Base-by-base conservation (phyloP, 2,888 invertebrate genomes). In the Xestia xanthographa region DNA sequence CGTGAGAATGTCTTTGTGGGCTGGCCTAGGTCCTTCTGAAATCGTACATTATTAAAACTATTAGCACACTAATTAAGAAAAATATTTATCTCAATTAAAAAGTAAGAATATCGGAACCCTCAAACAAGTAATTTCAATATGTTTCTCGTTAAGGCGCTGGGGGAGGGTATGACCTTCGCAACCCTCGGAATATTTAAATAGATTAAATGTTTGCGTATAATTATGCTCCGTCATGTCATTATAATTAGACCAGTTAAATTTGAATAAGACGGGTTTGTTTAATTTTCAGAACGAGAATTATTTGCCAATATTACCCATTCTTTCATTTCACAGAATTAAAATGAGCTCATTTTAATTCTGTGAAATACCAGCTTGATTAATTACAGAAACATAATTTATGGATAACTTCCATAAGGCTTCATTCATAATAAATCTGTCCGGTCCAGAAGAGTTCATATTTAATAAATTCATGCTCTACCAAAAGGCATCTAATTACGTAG, bases 21-120 rank as follows among this genome's bases (percentile, higher is more conserved):
- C 98, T 41, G 99, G 99, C 84, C 99, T 97, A 26, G 99, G 99
- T 83, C 99, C 99, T 95, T 99, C 99, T 99, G 95, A 22, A 97
- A 96, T 83, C 17, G 2, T 0, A 67, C 17, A 65, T 53, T 6
- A 34, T 63, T 17, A 8, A n/a, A 63, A 62, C 22, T 6, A 41
- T 63, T 3, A 63, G 6, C 8, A 17, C 5, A 14, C 14, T 41
- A 41, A 69, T 71, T 20, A 20, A 48, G 5, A n/a, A 38, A 14
- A 3, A 2, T n/a, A 2, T 45, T 74, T 53, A 17, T 12, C 8
- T 14, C 29, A 48, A 60, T 43, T 29, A n/a, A 34, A 22, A 29
- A 26, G 26, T 20, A 43, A 41, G 48, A 48, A 45, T 26, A 58
- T 71, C 6, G 1, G 11, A 43, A 34, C 22, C 34, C 14, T 34